phyloP scores from a whole-genome alignment of 2,888 invertebrate genomes.

The Dione vanillae region DNA sequence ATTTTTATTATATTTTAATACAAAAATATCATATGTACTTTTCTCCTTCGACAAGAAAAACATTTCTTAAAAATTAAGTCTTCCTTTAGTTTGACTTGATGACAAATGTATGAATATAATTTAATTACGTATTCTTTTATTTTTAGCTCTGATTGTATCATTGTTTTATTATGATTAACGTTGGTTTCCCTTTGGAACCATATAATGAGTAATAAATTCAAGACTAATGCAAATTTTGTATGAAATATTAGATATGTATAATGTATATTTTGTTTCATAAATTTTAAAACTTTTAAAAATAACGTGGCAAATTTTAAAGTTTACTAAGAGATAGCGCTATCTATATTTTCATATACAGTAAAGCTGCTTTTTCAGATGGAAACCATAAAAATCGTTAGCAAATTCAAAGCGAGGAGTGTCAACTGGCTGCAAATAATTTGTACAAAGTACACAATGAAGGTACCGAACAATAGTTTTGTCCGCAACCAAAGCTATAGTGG shows the following conservation, averaged over 20 bases:
- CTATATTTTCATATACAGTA: neutral
- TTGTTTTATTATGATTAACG: neutral
- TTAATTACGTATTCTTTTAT: neutral
- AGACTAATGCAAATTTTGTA: too few relatives aligned
- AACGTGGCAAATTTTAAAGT: neutral
- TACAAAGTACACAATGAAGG: slow-evolving; percentile 42
- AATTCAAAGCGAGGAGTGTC: slow-evolving; percentile 34
- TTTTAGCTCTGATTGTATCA: neutral
- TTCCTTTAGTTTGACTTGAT: slow-evolving; percentile 1
- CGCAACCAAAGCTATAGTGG: slow-evolving; percentile 38
- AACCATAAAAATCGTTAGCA: slow-evolving; percentile 25
- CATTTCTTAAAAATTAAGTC: too few relatives aligned
- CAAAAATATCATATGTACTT: too few relatives aligned
- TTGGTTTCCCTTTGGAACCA: neutral
- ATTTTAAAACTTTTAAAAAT: too few relatives aligned
- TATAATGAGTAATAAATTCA: neutral
- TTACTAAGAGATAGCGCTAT: neutral
- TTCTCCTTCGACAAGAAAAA: slow-evolving; percentile 5
- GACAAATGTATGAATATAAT: neutral
- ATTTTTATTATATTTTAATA: neutral
- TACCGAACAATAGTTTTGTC: slow-evolving; percentile 39
- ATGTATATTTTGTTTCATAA: too few relatives aligned
- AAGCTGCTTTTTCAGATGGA: neutral
- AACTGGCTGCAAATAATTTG: slow-evolving; percentile 39
- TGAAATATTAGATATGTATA: too few relatives aligned